Conservation (phyloP, 1,140 invertebrate species). For the Drosophila novamexicana region DNA sequence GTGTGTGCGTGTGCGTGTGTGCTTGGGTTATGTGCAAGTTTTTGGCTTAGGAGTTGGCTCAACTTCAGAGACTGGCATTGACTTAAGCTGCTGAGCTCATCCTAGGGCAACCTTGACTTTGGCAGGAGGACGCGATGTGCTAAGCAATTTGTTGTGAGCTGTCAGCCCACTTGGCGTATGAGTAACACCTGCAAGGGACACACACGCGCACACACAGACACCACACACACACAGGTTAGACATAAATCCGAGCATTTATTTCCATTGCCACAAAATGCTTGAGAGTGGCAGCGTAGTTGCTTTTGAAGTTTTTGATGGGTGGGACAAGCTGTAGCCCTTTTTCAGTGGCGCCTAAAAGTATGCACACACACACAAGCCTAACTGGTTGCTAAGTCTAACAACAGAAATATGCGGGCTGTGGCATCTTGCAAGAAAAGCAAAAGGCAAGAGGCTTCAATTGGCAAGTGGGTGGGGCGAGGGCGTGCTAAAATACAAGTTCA, state of each 20-base stretch:
- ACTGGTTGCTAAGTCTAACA: slow-evolving; percentile 40
- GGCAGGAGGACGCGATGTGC: slow-evolving; percentile 35
- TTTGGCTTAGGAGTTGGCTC: slow-evolving; percentile 24
- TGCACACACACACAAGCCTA: slow-evolving; percentile 3
- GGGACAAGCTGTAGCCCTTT: slow-evolving; percentile 67
- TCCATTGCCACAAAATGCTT: slow-evolving; percentile 48
- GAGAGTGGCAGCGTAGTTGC: slow-evolving; percentile 48
- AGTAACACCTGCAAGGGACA: slow-evolving; percentile 64
- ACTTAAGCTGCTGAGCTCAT: slow-evolving; percentile 49
- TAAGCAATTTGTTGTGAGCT: slow-evolving; percentile 73
- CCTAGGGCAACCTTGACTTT: slow-evolving; percentile 71
- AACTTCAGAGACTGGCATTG: slow-evolving; percentile 22
- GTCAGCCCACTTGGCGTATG: slow-evolving; percentile 59
- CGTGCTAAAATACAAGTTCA: slow-evolving; percentile 48
- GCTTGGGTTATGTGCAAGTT: slow-evolving; percentile 17
- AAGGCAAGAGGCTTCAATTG: slow-evolving; percentile 22
- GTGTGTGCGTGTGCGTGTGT: slow-evolving; percentile 2
- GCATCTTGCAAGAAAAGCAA: slow-evolving; percentile 71
- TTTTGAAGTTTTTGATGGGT: slow-evolving; percentile 61
- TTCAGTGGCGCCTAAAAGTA: slow-evolving; percentile 48
- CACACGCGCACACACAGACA: slow-evolving; percentile 5
- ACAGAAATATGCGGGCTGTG: slow-evolving; percentile 72
- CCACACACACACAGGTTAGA: slow-evolving; percentile 24
- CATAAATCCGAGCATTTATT: slow-evolving; percentile 78
- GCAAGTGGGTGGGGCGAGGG: background rate